Percentiles rank a stretch among this genome's conserved stretches.
Evolutionary conservation across 64 coral and sea anemone genomes (phyloP).

Genomic region (Stichodactyla mertensii): DNA sequence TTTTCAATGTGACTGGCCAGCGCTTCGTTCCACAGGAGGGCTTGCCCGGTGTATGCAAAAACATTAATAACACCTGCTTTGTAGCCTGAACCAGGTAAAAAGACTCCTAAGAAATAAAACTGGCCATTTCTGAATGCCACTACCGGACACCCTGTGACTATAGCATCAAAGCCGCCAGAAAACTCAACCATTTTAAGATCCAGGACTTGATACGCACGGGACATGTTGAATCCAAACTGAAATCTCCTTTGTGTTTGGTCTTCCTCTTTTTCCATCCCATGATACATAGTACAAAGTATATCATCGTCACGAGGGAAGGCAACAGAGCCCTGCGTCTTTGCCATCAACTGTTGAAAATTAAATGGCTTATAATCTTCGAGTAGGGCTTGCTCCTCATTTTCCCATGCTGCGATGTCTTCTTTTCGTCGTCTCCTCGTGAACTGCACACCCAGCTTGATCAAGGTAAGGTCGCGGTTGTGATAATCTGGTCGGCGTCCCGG

Average conservation of each 20-base stretch:
- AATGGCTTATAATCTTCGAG: constrained; percentile 49
- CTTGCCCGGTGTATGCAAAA: constrained; percentile 32
- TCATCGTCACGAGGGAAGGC: constrained; percentile 31
- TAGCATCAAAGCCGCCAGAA: constrained; percentile 36
- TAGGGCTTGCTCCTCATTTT: constrained; percentile 63
- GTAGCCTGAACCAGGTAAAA: constrained; percentile 48
- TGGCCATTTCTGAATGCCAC: constrained; percentile 32
- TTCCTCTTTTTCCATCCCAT: constrained; percentile 3
- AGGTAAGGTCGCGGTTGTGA: constrained; percentile 76
- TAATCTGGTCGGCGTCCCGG: constrained; percentile 77
- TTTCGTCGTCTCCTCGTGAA: constrained; percentile 51
- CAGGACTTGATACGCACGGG: constrained; percentile 58
- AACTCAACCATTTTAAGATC: constrained; percentile 54
- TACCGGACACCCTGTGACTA: constrained; percentile 64
- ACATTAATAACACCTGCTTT: neutral
- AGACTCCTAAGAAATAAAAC: constrained; percentile 59
- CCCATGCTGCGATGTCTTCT: constrained; percentile 64
- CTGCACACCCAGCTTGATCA: constrained; percentile 79
- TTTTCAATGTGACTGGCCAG: constrained; percentile 22
- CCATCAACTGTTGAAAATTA: constrained; percentile 41
- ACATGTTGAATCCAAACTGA: constrained; percentile 35
- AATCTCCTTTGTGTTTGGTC: constrained; percentile 48
- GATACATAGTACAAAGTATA: constrained; percentile 28
- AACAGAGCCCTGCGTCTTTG: constrained; percentile 14
- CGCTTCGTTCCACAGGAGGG: constrained; percentile 31